phyloP scores from a whole-genome alignment of 1,140 invertebrate genomes.

The Chionoecetes opilio region DNA sequence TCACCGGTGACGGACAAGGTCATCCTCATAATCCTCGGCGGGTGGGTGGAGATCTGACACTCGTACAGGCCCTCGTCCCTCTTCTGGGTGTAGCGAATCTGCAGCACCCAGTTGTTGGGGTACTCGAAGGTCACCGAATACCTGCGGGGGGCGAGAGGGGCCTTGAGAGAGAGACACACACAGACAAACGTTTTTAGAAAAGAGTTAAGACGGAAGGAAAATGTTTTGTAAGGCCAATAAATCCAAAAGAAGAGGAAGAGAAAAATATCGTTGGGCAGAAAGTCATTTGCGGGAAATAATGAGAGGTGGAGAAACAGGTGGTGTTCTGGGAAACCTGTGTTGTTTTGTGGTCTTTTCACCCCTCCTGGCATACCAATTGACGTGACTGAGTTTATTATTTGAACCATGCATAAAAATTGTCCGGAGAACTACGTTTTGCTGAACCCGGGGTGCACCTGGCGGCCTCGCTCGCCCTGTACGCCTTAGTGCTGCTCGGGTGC shows the following conservation, averaged over 20 bases:
- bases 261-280: no score
- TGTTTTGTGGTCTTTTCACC: no score
- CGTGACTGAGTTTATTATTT: neutral
- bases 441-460: neutral
- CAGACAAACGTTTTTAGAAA: no score
- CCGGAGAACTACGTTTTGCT: neutral
- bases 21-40: slow-evolving; percentile 84
- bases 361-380: no score
- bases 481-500: neutral
- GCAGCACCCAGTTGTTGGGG: slow-evolving; percentile 91
- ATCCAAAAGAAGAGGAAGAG: no score
- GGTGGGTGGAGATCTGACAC: slow-evolving; percentile 91
- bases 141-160: slow-evolving; percentile 31
- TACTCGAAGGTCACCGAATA: slow-evolving; percentile 84
- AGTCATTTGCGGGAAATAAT: no score
- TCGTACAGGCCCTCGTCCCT: slow-evolving; percentile 91
- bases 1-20: slow-evolving; percentile 60
- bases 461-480: neutral
- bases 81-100: slow-evolving; percentile 89
- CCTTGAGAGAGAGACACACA: neutral
- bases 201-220: no score
- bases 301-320: neutral
- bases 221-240: no score
- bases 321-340: no score
- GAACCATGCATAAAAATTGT: neutral